Conservation (phyloP, 1,140 invertebrate species). For the Pogonus chalceus region DNA sequence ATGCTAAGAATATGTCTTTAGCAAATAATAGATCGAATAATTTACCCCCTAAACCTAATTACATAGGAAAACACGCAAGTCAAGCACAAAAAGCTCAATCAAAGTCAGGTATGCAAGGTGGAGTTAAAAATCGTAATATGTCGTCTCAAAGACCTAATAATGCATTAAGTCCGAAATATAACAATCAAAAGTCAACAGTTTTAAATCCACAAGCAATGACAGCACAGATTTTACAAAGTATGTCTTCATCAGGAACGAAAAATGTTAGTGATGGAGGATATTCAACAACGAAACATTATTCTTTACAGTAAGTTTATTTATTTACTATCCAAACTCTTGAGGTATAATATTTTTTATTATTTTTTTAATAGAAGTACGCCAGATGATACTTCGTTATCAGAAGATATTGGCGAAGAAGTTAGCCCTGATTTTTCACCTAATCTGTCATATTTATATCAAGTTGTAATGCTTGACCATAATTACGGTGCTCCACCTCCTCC, state of each 20-base stretch:
- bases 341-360: background rate
- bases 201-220: conserved; percentile 33
- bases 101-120: background rate
- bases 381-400: background rate
- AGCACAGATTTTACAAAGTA: conserved; percentile 31
- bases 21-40: conserved; percentile 20
- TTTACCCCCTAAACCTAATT: conserved; percentile 22
- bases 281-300: conserved; percentile 7
- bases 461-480: conserved; percentile 8
- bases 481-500: background rate
- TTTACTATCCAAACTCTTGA: background rate
- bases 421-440: conserved; percentile 27
- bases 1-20: conserved; percentile 23
- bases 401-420: conserved; percentile 26
- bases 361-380: background rate
- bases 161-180: conserved; percentile 2
- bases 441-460: conserved; percentile 26
- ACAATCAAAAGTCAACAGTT: conserved; percentile 11
- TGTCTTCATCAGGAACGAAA: conserved; percentile 18
- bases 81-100: conserved; percentile 31
- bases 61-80: conserved; percentile 33
- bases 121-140: background rate
- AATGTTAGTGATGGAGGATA: background rate
- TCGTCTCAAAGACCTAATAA: background rate
- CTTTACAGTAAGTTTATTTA: conserved; percentile 13